A percentile compares a stretch with the other conserved stretches of the same genome.
Conservation (phyloP, 2,888 invertebrate genomes). For the Thymelicus lineola region DNA sequence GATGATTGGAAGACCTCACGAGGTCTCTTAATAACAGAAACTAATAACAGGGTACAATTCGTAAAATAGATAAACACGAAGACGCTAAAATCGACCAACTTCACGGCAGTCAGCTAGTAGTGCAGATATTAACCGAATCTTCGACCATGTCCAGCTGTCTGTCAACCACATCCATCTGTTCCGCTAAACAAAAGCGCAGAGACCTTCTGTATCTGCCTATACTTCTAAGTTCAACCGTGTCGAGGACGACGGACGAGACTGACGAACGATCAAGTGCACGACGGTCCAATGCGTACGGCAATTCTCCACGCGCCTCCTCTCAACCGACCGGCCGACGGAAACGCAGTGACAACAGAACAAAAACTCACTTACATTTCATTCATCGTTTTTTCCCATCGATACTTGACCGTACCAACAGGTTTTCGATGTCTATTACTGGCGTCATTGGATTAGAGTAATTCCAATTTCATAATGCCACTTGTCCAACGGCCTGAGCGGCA, state of each 20-base stretch:
- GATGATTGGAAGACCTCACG: too few species aligned
- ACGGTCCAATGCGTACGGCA: conserved; percentile 78
- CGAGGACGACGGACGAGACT: conserved; percentile 45
- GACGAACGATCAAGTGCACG: conserved; percentile 53
- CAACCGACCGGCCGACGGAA: conserved; percentile 72
- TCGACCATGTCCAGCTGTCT: neutral
- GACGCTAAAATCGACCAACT: too few species aligned
- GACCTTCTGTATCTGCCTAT: conserved; percentile 44
- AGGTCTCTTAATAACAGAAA: too few species aligned
- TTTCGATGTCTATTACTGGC: conserved; percentile 54
- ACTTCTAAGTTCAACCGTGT: conserved; percentile 61
- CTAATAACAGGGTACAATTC: too few species aligned
- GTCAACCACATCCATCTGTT: neutral
- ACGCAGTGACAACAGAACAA: conserved; percentile 82
- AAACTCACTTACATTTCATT: conserved; percentile 82
- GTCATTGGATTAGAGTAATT: conserved; percentile 44
- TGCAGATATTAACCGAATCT: neutral
- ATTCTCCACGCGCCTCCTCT: conserved; percentile 75
- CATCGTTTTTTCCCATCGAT: conserved; percentile 69
- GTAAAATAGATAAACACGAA: too few species aligned
- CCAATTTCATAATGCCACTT: conserved; percentile 22
- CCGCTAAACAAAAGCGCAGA: neutral
- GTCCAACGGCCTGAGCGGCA: neutral
- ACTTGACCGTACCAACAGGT: conserved; percentile 63
- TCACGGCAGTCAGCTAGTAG: too few species aligned